Evolutionary conservation across 2,797 vertebrate species (phyloP), one percentile per base, ranked within the genome.

Genomic region (Carapus acus): DNA sequence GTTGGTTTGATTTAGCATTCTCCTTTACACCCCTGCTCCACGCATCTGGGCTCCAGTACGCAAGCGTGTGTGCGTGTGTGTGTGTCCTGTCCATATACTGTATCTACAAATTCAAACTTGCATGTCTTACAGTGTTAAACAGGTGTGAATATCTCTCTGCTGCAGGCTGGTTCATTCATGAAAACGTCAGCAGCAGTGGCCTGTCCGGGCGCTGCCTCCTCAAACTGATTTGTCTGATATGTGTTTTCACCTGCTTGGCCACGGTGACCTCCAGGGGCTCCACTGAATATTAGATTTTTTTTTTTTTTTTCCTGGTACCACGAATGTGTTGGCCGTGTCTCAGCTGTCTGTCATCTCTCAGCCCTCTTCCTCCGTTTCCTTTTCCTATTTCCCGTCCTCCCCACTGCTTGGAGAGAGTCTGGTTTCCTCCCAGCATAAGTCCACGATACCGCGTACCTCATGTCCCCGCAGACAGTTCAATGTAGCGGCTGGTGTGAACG

Each of bases 221-320:
- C 65, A 79, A 78, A 77, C 78, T 71, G 71, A 80, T 85, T 83
- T 78, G 73, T 79, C 76, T 85, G 77, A 86, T 82, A 71, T 77
- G 83, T 86, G 79, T 71, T 69, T 69, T 52, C 70, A 74, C 73
- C 63, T 31, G 53, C 69, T 51, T 73, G 34, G 49, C 41, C 20
- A 47, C 61, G 51, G 33, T 79, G 79, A 85, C 83, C 82, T 82
- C 69, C 54, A 67, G 74, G 24, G 76, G 56, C 69, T 77, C n/a
- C 71, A 77, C 80, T 69, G 69, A 78, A 83, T 83, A 84, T 83
- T 78, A 80, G 70, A 75, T 82, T 80, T 83, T 70, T 69, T 72
- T 68, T 69, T 21, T 24, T 12, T 5, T 11, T 6, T 8, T 14
- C 40, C 24, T 15, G 21, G 44, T 44, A 34, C 49, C 38, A 38